phyloP scores from a whole-genome alignment of 2,888 invertebrate genomes.

The Drosophila subquinaria region DNA sequence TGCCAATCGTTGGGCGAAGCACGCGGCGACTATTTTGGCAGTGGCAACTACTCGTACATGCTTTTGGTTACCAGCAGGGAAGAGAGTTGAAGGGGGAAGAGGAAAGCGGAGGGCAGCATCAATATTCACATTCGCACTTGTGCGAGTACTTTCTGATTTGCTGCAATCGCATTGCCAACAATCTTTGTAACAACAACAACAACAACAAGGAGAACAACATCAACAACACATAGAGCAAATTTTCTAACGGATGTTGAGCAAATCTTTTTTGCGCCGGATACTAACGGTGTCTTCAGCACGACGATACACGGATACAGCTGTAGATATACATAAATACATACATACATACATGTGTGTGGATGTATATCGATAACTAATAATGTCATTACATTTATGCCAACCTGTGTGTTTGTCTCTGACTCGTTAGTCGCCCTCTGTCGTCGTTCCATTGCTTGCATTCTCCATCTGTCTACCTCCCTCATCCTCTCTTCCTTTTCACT shows the following conservation, averaged over 20 bases:
- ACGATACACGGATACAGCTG: conserved; percentile 30
- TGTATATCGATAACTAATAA: conserved; percentile 76
- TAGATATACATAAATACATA: conserved; percentile 2
- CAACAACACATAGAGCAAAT: conserved; percentile 45
- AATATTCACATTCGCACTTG: conserved; percentile 82
- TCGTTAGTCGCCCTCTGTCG: conserved; percentile 51
- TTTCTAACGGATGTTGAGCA: conserved; percentile 77
- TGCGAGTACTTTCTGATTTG: conserved; percentile 80
- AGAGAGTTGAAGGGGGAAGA: neutral
- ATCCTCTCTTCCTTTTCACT: conserved; percentile 5
- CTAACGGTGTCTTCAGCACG: conserved; percentile 63
- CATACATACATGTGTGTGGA: conserved; percentile 4
- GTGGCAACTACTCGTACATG: conserved; percentile 36
- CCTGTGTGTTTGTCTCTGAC: conserved; percentile 29
- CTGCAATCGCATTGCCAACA: conserved; percentile 70
- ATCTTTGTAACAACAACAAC: conserved; percentile 59
- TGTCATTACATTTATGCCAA: conserved; percentile 77
- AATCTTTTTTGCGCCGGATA: conserved; percentile 76
- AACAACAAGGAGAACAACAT: conserved; percentile 23
- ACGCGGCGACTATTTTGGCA: conserved; percentile 26
- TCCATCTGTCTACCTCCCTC: conserved; percentile 1
- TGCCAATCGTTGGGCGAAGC: conserved; percentile 41
- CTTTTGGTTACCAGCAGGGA: neutral
- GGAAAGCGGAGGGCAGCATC: conserved; percentile 41
- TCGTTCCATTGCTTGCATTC: conserved; percentile 48